Evolutionary conservation across 2,113 vertebrate genomes (phyloP).

Genomic region (Neolamprologus variostigma): DNA sequence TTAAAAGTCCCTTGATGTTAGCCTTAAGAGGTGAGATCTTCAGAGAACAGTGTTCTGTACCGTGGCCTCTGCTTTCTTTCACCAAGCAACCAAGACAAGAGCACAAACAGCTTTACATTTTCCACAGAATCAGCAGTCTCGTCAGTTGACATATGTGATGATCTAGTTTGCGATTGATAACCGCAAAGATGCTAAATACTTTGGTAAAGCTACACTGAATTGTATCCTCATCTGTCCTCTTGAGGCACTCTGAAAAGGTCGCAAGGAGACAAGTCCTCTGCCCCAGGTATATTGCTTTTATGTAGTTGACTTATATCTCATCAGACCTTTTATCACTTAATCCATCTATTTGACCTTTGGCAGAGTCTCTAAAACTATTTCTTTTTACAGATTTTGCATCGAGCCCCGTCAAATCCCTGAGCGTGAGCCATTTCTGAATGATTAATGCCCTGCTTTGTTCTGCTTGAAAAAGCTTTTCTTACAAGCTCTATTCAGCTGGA

Average conservation of each 20-base stretch:
- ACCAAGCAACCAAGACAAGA: background rate
- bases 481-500: constrained; percentile 48
- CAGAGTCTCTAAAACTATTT: constrained; percentile 62
- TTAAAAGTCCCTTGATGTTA: background rate
- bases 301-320: constrained; percentile 70
- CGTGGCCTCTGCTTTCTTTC: background rate
- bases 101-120: background rate
- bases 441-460: constrained; percentile 60
- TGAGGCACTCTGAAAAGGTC: constrained; percentile 70
- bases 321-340: constrained; percentile 63
- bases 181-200: background rate
- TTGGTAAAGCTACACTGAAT: background rate
- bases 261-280: constrained; percentile 56
- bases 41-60: background rate
- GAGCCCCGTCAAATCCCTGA: constrained; percentile 33
- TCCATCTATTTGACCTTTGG: constrained; percentile 71
- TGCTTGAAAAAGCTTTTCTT: constrained; percentile 51
- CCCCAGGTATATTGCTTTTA: constrained; percentile 54
- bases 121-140: background rate
- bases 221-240: background rate
- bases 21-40: background rate
- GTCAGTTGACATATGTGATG: constrained; percentile 1
- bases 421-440: constrained; percentile 41
- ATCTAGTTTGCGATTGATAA: background rate
- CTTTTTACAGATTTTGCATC: constrained; percentile 60